Evolutionary conservation across 1,140 invertebrate species (phyloP).

Genomic region (Drosophila repleta): DNA sequence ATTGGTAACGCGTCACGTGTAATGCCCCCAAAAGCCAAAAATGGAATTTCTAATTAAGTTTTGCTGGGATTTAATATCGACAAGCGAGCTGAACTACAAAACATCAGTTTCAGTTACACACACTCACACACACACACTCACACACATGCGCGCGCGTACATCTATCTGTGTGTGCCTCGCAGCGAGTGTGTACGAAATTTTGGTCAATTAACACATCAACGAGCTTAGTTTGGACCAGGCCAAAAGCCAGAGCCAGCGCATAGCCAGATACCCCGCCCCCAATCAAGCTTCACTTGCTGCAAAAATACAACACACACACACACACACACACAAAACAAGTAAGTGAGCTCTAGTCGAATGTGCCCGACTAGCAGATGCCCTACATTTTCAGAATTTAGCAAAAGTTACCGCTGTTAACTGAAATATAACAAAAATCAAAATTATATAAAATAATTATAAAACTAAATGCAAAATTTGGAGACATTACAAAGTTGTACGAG

Average conservation of each 20-base stretch:
- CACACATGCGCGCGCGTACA: background rate
- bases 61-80: conserved; percentile 83
- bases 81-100: conserved; percentile 47
- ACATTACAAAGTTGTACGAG: too few relatives aligned
- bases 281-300: conserved; percentile 10
- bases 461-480: too few relatives aligned
- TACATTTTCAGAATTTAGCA: too few relatives aligned
- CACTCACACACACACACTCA: background rate
- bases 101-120: conserved; percentile 57
- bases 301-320: conserved; percentile 12
- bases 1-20: conserved; percentile 80
- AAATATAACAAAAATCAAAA: too few relatives aligned
- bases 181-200: conserved; percentile 77
- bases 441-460: too few relatives aligned
- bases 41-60: conserved; percentile 84
- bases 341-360: too few relatives aligned
- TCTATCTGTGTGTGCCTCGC: conserved; percentile 30
- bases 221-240: conserved; percentile 58
- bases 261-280: background rate
- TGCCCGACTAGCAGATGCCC: too few relatives aligned
- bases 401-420: too few relatives aligned
- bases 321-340: conserved; percentile 3
- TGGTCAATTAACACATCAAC: conserved; percentile 83
- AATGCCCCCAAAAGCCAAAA: conserved; percentile 83
- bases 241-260: conserved; percentile 30